Base-by-base conservation (phyloP, 1,140 invertebrate species). In the fruit fly (Drosophila melanogaster) region DNA sequence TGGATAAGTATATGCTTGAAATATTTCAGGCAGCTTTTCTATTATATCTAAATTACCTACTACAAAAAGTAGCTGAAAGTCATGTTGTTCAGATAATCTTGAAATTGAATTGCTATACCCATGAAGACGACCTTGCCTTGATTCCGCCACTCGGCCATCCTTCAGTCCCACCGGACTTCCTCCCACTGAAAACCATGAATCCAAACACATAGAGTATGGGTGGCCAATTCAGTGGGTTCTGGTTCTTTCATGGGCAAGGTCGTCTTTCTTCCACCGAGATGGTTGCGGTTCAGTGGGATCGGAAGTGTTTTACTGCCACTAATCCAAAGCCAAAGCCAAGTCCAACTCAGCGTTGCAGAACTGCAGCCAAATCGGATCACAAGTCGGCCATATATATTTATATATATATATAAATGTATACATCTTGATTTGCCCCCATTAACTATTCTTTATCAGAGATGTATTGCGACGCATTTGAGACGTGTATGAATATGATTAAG, bases 211-310 rank as follows among this genome's bases (percentile, higher is more conserved):
- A 44, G 40, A 3, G 7, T 2, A 30, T 10, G 3, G 2, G 46
- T 3, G 5, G 10, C 43, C 19, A 19, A 7, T 12, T 12, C 7
- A 22, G 44, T 75, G 47, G 54, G 49, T 70, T 70, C 59, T 62
- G 15, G 47, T 62, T 69, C 43, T 58, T 58, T 70, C 58, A 64
- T 61, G 44, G 72, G 60, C 81, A 81, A 74, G 81, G 69, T 55
- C 57, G 44, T 47, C 70, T 57, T 65, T 54, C 55, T 51, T 51
- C 55, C 49, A 72, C 77, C 81, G 69, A 87, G 81, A 81, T 85
- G 76, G 81, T 81, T 87, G 53, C 74, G 81, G 81, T 86, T 85
- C 81, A 81, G 78, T 85, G 78, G 62, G 72, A 66, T 71, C 81
- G 77, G 56, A 73, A 84, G 69, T 66, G 47, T 44, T 41, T 55